A percentile compares a stretch with the other conserved stretches of the same genome.
These are phyloP conservation scores for Athrips mouffetella DNA, from an alignment of 2,888 invertebrate species.

Conservation along the genomic window DNA sequence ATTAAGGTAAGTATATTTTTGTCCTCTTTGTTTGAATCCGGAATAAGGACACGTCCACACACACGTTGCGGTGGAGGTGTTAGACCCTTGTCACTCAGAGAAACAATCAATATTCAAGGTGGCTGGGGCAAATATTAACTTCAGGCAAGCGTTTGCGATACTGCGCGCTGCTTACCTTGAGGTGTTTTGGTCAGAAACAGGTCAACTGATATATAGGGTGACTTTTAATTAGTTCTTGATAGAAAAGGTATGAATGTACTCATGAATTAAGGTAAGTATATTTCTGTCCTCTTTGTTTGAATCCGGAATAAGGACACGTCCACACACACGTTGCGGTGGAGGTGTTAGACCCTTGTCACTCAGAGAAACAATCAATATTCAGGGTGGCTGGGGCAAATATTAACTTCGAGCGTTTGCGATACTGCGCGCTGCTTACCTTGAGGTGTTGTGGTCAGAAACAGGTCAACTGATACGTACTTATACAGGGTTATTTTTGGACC, in stretches of 20 bases:
- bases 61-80: slow-evolving; percentile 24
- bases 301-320: background rate
- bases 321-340: slow-evolving; percentile 9
- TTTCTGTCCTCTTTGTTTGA: too few species aligned
- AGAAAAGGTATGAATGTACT: too few species aligned
- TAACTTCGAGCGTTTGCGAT: slow-evolving; percentile 33
- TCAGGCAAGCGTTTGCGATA: slow-evolving; percentile 13
- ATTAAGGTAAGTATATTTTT: too few species aligned
- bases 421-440: background rate
- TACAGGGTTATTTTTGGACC: background rate
- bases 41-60: background rate
- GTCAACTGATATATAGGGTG: too few species aligned
- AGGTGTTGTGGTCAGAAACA: background rate
- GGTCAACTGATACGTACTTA: background rate
- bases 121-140: slow-evolving; percentile 51
- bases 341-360: slow-evolving; percentile 51
- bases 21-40: too few species aligned
- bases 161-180: background rate
- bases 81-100: slow-evolving; percentile 50
- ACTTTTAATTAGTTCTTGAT: too few species aligned
- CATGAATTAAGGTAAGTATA: too few species aligned
- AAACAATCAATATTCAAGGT: slow-evolving; percentile 51
- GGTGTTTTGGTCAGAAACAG: background rate
- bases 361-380: slow-evolving; percentile 52
- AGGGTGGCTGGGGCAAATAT: slow-evolving; percentile 44